These are phyloP conservation scores for Teleiodes luculella DNA, from an alignment of 2,888 invertebrate species.

Conservation along the genomic window DNA sequence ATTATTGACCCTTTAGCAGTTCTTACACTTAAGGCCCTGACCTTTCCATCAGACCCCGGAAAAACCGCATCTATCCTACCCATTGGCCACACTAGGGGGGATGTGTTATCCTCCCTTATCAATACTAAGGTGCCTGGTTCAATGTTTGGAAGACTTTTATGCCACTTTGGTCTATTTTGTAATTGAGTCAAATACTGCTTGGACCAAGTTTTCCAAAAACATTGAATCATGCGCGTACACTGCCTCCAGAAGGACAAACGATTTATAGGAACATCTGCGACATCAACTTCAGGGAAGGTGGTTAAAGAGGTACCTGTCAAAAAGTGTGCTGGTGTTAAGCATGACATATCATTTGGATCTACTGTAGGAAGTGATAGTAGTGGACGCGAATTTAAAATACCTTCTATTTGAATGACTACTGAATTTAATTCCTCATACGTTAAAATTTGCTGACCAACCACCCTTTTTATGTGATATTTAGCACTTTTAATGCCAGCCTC, in stretches of 20 bases:
- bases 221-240: conserved; percentile 15
- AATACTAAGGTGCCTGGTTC: conserved; percentile 16
- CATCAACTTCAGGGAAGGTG: conserved; percentile 19
- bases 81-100: conserved; percentile 17
- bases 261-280: background rate
- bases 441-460: conserved; percentile 14
- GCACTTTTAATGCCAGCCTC: no score
- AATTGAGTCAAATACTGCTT: conserved; percentile 17
- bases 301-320: conserved; percentile 30
- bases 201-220: conserved; percentile 16
- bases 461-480: no score
- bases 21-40: conserved; percentile 8
- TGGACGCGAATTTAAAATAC: conserved; percentile 23
- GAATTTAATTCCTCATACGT: conserved; percentile 20
- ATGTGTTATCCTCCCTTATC: conserved; percentile 11
- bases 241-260: conserved; percentile 9
- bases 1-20: no score
- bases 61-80: conserved; percentile 15
- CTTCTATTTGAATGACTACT: conserved; percentile 27
- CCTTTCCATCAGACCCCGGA: conserved; percentile 17
- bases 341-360: conserved; percentile 17
- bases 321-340: conserved; percentile 37
- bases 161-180: conserved; percentile 17
- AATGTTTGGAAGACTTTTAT: conserved; percentile 10
- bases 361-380: conserved; percentile 15